Conservation (phyloP, 2,797 vertebrate genomes). For the Melanotaenia pygmaea region DNA sequence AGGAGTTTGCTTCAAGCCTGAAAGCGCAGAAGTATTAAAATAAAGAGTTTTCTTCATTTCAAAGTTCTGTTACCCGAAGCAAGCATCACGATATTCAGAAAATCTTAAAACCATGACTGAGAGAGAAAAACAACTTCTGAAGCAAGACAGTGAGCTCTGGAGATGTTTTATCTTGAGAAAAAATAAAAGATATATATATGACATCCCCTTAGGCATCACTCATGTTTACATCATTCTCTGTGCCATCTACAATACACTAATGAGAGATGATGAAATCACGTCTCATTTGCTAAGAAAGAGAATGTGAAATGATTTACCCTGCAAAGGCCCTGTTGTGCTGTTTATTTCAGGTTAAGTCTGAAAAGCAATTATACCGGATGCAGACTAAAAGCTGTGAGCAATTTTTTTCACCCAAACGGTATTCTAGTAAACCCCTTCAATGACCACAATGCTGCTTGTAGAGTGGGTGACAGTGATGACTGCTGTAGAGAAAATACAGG, state of each 20-base stretch:
- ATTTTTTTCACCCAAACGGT: conserved; percentile 30
- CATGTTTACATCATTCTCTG: conserved; percentile 74
- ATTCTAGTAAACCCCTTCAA: neutral
- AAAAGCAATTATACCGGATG: conserved; percentile 37
- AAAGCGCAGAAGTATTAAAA: conserved; percentile 54
- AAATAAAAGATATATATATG: conserved; percentile 37
- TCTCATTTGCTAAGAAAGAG: conserved; percentile 52
- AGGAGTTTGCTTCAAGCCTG: conserved; percentile 43
- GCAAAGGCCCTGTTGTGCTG: conserved; percentile 14
- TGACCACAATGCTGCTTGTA: neutral
- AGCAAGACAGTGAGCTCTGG: conserved; percentile 54
- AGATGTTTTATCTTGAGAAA: conserved; percentile 62
- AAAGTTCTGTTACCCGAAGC: conserved; percentile 67
- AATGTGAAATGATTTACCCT: conserved; percentile 37
- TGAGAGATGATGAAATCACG: conserved; percentile 69
- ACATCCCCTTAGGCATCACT: conserved; percentile 52
- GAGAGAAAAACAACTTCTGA: conserved; percentile 67
- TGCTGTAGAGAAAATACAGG: conserved; percentile 13
- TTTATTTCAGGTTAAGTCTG: conserved; percentile 32
- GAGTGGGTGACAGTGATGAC: neutral
- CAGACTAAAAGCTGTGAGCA: conserved; percentile 38
- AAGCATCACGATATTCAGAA: conserved; percentile 66
- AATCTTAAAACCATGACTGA: conserved; percentile 69
- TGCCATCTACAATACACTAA: conserved; percentile 57
- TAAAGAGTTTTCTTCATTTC: conserved; percentile 60